A percentile compares a stretch with the other conserved stretches of the same genome.
These are phyloP conservation scores for Lycorma delicatula DNA, from an alignment of 1,140 invertebrate genomes.

Conservation along the genomic window DNA sequence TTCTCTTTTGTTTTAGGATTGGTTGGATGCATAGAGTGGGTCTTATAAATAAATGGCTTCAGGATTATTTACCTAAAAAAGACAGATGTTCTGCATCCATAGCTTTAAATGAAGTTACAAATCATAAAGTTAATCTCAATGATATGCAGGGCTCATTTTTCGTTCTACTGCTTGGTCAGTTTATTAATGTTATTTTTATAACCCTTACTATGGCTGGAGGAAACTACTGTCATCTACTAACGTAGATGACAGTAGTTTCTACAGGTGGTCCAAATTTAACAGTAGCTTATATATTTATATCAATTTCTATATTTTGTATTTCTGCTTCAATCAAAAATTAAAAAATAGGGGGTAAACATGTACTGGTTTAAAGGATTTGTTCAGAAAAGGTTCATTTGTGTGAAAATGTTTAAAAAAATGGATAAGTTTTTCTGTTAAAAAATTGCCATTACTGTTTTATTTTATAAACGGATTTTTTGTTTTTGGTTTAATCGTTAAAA, in stretches of 20 bases:
- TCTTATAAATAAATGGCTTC: conserved; percentile 73
- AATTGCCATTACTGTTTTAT: too few species aligned
- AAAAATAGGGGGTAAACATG: too few species aligned
- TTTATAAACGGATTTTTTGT: too few species aligned
- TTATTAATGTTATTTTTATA: conserved; percentile 4
- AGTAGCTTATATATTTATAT: conserved; percentile 7
- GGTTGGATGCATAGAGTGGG: conserved; percentile 72
- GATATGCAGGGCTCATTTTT: conserved; percentile 89
- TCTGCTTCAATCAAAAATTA: too few species aligned
- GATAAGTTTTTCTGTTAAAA: too few species aligned
- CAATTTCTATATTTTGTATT: conserved; percentile 6
- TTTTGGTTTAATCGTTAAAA: too few species aligned
- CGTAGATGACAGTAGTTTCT: background rate
- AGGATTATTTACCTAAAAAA: conserved; percentile 63
- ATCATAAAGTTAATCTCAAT: conserved; percentile 73
- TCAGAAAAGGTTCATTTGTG: too few species aligned
- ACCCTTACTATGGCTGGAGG: background rate
- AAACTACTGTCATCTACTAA: conserved; percentile 9
- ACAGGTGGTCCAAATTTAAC: background rate
- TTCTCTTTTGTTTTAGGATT: conserved; percentile 44
- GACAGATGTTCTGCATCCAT: conserved; percentile 63
- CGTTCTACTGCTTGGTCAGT: conserved; percentile 61
- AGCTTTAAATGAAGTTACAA: conserved; percentile 53
- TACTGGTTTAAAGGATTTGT: too few species aligned
- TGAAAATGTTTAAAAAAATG: too few species aligned